Evolutionary conservation across 2,888 invertebrate genomes (phyloP).

Genomic region (Lasioglossum calceatum): DNA sequence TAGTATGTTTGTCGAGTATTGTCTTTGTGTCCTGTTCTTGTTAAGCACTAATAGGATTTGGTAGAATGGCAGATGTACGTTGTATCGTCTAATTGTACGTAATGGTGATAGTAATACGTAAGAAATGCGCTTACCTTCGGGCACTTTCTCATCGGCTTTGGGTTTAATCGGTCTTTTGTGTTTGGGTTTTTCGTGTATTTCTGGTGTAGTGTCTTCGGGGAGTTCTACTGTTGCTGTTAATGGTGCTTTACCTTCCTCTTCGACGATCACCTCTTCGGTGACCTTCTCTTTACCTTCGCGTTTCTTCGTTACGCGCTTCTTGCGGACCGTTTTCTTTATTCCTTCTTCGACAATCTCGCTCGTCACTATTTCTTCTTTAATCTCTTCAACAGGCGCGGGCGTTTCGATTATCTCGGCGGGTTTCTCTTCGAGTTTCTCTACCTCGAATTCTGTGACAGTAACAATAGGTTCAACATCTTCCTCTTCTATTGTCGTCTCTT

Average conservation of each 20-base stretch:
- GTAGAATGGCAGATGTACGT: slow-evolving; percentile 21
- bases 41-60: slow-evolving; percentile 49
- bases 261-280: slow-evolving; percentile 84
- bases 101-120: slow-evolving; percentile 60
- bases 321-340: slow-evolving; percentile 76
- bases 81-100: slow-evolving; percentile 42
- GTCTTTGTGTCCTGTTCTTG: slow-evolving; percentile 64
- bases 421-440: slow-evolving; percentile 62
- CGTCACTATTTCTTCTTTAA: slow-evolving; percentile 50
- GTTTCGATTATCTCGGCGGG: slow-evolving; percentile 26
- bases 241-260: slow-evolving; percentile 84
- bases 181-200: slow-evolving; percentile 78
- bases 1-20: slow-evolving; percentile 63
- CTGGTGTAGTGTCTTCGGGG: slow-evolving; percentile 77
- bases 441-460: slow-evolving; percentile 74
- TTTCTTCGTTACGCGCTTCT: slow-evolving; percentile 78
- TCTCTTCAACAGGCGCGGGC: slow-evolving; percentile 71
- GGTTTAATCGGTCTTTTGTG: slow-evolving; percentile 77
- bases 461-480: slow-evolving; percentile 77
- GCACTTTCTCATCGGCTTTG: slow-evolving; percentile 74
- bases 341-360: slow-evolving; percentile 80
- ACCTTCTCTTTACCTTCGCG: slow-evolving; percentile 84
- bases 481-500: slow-evolving; percentile 82
- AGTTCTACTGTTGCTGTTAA: slow-evolving; percentile 79
- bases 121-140: slow-evolving; percentile 77